Evolutionary conservation across 2,797 vertebrate genomes (phyloP).

Genomic region (Thaleichthys pacificus): DNA sequence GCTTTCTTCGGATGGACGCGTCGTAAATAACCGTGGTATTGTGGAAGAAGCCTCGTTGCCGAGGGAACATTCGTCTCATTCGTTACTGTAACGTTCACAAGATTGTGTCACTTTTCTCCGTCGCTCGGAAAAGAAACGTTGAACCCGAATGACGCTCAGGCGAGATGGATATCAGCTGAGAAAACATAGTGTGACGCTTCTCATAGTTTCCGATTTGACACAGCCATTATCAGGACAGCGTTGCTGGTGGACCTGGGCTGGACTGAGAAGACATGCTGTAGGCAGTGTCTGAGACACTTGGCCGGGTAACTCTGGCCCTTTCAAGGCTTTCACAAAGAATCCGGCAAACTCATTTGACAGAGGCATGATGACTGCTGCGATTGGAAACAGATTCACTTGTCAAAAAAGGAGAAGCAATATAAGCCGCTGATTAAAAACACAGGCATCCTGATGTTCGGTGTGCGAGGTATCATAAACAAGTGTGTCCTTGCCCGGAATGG

Average conservation of each 20-base stretch:
- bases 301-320: too few relatives aligned
- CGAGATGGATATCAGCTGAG: too few relatives aligned
- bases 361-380: not conserved
- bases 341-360: too few relatives aligned
- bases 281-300: too few relatives aligned
- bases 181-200: too few relatives aligned
- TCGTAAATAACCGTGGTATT: not conserved
- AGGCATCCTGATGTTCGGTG: conserved; percentile 35
- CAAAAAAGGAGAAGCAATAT: conserved; percentile 34
- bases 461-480: conserved; percentile 51
- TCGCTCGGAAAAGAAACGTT: too few relatives aligned
- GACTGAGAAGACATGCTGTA: too few relatives aligned
- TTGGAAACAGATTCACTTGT: conserved; percentile 44
- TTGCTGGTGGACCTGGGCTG: too few relatives aligned
- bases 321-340: not conserved
- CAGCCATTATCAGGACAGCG: too few relatives aligned
- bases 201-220: too few relatives aligned
- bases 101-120: not conserved
- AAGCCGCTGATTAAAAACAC: conserved; percentile 51
- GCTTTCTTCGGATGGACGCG: not conserved
- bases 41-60: not conserved
- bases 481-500: conserved; percentile 53
- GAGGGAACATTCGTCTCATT: conserved; percentile 16
- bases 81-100: conserved; percentile 21
- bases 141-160: too few relatives aligned